Percentiles rank a stretch among this genome's conserved stretches.
These are phyloP conservation scores for Anticlea derivata DNA, from an alignment of 2,888 invertebrate species.

Conservation along the genomic window DNA sequence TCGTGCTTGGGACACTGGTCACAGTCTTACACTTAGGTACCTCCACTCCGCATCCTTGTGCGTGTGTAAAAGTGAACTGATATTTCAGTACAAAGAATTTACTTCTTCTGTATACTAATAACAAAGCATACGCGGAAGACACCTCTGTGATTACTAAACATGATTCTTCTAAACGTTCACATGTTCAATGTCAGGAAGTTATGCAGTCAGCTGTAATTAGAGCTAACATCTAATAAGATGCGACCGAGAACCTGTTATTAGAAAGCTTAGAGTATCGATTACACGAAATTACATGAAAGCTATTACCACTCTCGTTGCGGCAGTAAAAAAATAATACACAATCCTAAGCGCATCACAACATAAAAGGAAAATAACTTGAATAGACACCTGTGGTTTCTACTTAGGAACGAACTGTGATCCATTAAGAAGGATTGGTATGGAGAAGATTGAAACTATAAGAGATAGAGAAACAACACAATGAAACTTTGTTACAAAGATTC, in stretches of 20 bases:
- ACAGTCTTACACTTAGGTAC: no score
- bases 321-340: slow-evolving; percentile 15
- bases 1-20: no score
- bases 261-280: slow-evolving; percentile 44
- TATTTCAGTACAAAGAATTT: background rate
- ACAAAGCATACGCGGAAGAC: slow-evolving; percentile 4
- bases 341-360: no score
- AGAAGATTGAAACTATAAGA: no score
- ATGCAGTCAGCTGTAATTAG: slow-evolving; percentile 40
- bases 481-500: no score
- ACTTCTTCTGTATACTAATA: slow-evolving; percentile 1
- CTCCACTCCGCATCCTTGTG: background rate
- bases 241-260: slow-evolving; percentile 42
- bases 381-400: no score
- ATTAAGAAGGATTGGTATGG: no score
- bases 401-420: no score
- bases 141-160: slow-evolving; percentile 14
- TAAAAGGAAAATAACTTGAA: no score
- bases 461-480: no score
- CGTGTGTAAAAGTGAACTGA: background rate
- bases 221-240: slow-evolving; percentile 43
- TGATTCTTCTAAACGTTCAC: slow-evolving; percentile 46
- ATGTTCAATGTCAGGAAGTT: slow-evolving; percentile 53
- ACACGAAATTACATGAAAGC: slow-evolving; percentile 36
- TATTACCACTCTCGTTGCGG: slow-evolving; percentile 22